phyloP scores from a whole-genome alignment of 1,140 invertebrate species.

The Armadillidium nasatum region DNA sequence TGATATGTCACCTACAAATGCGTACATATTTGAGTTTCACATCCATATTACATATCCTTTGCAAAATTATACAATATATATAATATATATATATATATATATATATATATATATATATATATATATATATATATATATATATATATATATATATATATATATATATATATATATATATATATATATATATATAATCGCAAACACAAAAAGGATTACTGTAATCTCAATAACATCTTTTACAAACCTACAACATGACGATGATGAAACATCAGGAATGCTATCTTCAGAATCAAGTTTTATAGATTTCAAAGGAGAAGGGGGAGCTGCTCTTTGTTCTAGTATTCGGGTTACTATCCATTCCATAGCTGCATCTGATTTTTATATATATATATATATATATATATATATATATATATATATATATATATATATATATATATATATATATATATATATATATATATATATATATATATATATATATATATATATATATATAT shows the following conservation, averaged over 20 bases:
- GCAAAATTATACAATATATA: too few relatives aligned
- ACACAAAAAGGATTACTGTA: too few relatives aligned
- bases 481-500: too few relatives aligned
- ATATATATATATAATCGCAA: not conserved
- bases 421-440: too few relatives aligned
- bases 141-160: not conserved
- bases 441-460: too few relatives aligned
- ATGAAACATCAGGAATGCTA: not conserved
- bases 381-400: too few relatives aligned
- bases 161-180: not conserved
- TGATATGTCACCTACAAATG: too few relatives aligned
- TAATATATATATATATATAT: not conserved
- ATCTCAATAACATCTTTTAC: too few relatives aligned
- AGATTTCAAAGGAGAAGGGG: not conserved
- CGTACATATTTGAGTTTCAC: too few relatives aligned
- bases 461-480: too few relatives aligned
- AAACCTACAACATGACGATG: not conserved
- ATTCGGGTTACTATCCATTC: not conserved
- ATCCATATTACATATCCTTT: too few relatives aligned
- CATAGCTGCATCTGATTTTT: not conserved
- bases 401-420: too few relatives aligned
- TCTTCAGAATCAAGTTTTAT: not conserved
- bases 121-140: conserved; percentile 23
- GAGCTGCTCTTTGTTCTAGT: not conserved
- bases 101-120: conserved; percentile 27